Evolutionary conservation across 2,797 vertebrate species (phyloP), one percentile per base, ranked within the genome.

Genomic region (Clamator glandarius): DNA sequence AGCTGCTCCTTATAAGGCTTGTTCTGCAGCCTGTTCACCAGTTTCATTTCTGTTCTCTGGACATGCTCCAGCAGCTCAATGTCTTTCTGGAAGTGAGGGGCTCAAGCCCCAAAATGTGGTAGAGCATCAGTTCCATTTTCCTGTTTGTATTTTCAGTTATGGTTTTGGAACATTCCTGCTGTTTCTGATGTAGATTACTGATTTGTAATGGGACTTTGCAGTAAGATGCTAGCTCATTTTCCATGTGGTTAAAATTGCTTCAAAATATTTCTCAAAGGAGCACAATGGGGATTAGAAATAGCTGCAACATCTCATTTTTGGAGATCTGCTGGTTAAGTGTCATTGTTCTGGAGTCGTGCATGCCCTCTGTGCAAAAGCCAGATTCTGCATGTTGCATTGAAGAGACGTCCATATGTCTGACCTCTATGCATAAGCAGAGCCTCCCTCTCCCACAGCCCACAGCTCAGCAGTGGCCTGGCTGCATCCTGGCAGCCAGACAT

Each of bases 201-300:
- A 92, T 63, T 77, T 4, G 7, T 83, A 89, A 93, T 39, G 54
- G 41, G 75, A 80, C 31, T 94, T 85, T 83, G 81, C 74, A 79
- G 72, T 28, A 73, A 89, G 62, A 82, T 29, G 33, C 29, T 87
- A 59, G 77, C 50, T 93, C 8, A 26, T 92, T 89, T 84, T 93
- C 79, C 13, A 0, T 58, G 87, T 72, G 75, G 91, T 84, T 89
- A 67, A 61, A 87, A 91, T 64, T 89, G 67, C 67, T 87, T 84
- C 92, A 68, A 48, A 78, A 39, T 94, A 81, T 73, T 92, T 89
- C 76, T 85, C 76, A 77, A 64, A 96, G 83, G 35, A 77, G 25
- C n/a, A 79, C 89, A 93, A 63, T 46, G 31, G 44, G 44, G 28
- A 66, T 67, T 87, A 69, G 68, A 85, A 91, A 80, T 83, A 85